These are phyloP conservation scores for Platycheirus albimanus DNA, from an alignment of 2,888 invertebrate species.

Conservation along the genomic window DNA sequence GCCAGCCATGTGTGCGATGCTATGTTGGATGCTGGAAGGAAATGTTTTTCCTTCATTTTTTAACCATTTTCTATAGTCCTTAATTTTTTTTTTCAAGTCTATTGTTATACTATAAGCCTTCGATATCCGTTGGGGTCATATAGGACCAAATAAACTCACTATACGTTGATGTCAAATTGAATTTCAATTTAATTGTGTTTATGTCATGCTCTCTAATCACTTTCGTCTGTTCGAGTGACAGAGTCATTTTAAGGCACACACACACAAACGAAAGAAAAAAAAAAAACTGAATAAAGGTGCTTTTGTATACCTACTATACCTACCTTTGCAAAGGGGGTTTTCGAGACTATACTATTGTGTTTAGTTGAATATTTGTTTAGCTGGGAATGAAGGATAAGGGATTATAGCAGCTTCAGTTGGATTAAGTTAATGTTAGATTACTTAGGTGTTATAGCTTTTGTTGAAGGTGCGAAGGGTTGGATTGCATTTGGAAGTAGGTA, in stretches of 20 bases:
- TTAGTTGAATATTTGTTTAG: slow-evolving; percentile 45
- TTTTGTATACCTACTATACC: slow-evolving; percentile 12
- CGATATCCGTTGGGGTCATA: slow-evolving; percentile 16
- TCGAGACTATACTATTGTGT: slow-evolving; percentile 26
- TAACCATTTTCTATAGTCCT: slow-evolving; percentile 19
- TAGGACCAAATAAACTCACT: slow-evolving; percentile 59
- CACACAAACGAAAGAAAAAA: neutral
- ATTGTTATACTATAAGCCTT: slow-evolving; percentile 20
- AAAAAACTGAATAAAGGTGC: slow-evolving; percentile 41
- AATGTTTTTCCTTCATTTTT: slow-evolving; percentile 22
- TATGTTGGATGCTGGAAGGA: slow-evolving; percentile 28
- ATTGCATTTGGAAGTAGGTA: neutral
- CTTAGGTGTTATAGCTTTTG: neutral
- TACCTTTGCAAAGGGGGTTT: too few species aligned
- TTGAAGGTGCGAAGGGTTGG: neutral
- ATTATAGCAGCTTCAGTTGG: slow-evolving; percentile 11
- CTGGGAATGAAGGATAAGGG: slow-evolving; percentile 35
- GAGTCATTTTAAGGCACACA: slow-evolving; percentile 24
- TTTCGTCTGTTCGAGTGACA: slow-evolving; percentile 54
- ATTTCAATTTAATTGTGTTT: slow-evolving; percentile 73
- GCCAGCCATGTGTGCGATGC: too few species aligned
- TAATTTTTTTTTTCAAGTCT: slow-evolving; percentile 10
- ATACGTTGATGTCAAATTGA: slow-evolving; percentile 71
- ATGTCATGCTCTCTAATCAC: slow-evolving; percentile 70
- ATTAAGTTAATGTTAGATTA: slow-evolving; percentile 22